phyloP scores from a whole-genome alignment of 2,113 vertebrate species.

The Salvator merianae region DNA sequence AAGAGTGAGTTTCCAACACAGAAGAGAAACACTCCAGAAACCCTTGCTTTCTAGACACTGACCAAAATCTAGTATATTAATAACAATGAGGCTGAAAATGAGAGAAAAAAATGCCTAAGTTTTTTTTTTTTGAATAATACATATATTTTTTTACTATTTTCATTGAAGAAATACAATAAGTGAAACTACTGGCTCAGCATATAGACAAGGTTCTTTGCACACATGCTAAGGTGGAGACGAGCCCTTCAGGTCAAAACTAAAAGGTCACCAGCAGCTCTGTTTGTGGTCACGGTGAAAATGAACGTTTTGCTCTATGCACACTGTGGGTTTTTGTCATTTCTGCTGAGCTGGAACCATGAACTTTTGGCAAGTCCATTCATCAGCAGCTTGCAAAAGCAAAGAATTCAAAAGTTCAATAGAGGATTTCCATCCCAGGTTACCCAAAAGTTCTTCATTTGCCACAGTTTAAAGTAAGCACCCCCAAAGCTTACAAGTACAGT shows the following conservation, averaged over 20 bases:
- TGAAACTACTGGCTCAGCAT: too few relatives aligned
- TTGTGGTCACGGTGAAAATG: slow-evolving; percentile 52
- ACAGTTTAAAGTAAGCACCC: too few relatives aligned
- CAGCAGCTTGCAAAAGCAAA: not conserved
- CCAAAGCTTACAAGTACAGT: too few relatives aligned
- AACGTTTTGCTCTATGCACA: slow-evolving; percentile 26
- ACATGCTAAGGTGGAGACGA: slow-evolving; percentile 21
- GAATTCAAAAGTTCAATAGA: slow-evolving; percentile 2
- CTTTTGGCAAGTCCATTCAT: slow-evolving; percentile 51
- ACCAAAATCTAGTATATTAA: not conserved
- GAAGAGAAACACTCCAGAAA: accelerated
- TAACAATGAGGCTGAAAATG: not conserved
- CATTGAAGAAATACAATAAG: too few relatives aligned
- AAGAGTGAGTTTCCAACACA: not conserved
- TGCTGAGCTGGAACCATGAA: slow-evolving; percentile 47
- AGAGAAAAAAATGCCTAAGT: not conserved
- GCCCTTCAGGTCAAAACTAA: slow-evolving; percentile 46
- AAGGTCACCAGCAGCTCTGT: slow-evolving; percentile 58
- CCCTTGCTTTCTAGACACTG: slow-evolving; percentile 6
- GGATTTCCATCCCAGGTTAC: not conserved
- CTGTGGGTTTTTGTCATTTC: slow-evolving; percentile 54
- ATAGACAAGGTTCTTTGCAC: slow-evolving; percentile 5
- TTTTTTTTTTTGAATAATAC: too few relatives aligned
- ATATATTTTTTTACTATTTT: too few relatives aligned
- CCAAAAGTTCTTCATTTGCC: not conserved